These are phyloP conservation scores for Eurypyga helias DNA, from an alignment of 2,113 vertebrate species.

Conservation along the genomic window DNA sequence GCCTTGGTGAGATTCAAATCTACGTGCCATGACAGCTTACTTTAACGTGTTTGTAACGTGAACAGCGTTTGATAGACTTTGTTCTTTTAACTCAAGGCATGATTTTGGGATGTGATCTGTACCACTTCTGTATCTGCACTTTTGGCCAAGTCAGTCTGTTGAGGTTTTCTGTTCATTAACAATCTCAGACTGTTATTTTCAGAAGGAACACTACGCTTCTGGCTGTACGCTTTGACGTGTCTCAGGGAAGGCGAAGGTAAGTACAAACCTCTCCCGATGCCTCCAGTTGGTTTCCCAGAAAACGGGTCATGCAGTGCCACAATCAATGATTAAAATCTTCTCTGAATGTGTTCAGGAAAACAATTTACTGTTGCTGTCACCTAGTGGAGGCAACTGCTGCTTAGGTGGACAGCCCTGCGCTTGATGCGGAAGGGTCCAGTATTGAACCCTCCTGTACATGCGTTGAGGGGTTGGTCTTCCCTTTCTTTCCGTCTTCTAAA, in stretches of 20 bases:
- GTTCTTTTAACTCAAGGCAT: fast-evolving
- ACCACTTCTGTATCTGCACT: not conserved
- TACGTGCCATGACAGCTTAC: not conserved
- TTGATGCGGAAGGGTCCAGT: not conserved
- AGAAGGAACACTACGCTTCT: not conserved
- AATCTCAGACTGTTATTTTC: not conserved
- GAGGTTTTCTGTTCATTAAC: not conserved
- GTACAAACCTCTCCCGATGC: not conserved
- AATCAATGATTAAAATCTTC: conserved; percentile 25
- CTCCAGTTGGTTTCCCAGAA: not conserved
- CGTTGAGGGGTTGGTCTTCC: fast-evolving
- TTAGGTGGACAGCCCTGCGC: not conserved
- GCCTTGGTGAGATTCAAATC: not conserved
- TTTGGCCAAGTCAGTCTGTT: not conserved
- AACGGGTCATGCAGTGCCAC: not conserved
- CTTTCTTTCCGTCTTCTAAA: fast-evolving
- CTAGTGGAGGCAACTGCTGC: conserved; percentile 60
- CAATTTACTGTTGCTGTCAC: conserved; percentile 62
- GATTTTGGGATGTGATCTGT: not conserved
- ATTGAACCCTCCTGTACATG: not conserved
- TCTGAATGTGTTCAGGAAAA: conserved; percentile 38
- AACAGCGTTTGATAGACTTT: not conserved
- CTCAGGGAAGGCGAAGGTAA: not conserved
- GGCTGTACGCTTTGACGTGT: not conserved
- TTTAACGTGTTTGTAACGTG: not conserved